Evolutionary conservation across 2,113 vertebrate species (phyloP), one percentile per base, ranked within the genome.

Genomic region (Gadus macrocephalus): DNA sequence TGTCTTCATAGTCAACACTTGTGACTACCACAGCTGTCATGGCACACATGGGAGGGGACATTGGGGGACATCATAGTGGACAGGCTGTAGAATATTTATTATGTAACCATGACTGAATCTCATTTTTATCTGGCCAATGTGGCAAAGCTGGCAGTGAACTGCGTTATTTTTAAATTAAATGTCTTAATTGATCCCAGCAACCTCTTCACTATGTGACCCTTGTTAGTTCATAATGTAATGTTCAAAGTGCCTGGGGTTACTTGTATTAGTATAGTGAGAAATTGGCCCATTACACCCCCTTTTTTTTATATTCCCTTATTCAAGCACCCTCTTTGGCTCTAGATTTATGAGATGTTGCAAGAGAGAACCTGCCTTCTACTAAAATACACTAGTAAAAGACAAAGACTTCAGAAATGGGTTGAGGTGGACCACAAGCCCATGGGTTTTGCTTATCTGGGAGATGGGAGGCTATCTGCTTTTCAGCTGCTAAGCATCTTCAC

Each of bases 291-390:
- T 60, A 12, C 25, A 20, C 61, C 61, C 61, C 61, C 19, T 55
- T 11, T 55, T 15, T 35, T 35, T 14, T 0, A 55, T n/a, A 58
- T 14, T 27, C 19, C 60, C 38, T 70, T 16, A 2, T 17, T 63
- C 31, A 69, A 53, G 60, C 60, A 53, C 68, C 42, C 64, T 62
- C 75, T 80, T 78, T 75, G 69, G 73, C 55, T 58, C 16, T 58
- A 17, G 55, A 58, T n/a, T 49, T n/a, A 58, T 16, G 55, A 16
- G 9, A 3, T 58, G 55, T 17, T 58, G 16, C n/a, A n/a, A 6
- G 55, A 58, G 42, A 49, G 12, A 49, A 49, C 12, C 42, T 49
- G 42, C 42, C 1, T 14, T 11, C 42, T 49, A 49, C 42, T 49
- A 14, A 9, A 49, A 49, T 49, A 49, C 31, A 35, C 53, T 16